Evolutionary conservation across 1,140 invertebrate genomes (phyloP).

Genomic region (Drosophila truncata): DNA sequence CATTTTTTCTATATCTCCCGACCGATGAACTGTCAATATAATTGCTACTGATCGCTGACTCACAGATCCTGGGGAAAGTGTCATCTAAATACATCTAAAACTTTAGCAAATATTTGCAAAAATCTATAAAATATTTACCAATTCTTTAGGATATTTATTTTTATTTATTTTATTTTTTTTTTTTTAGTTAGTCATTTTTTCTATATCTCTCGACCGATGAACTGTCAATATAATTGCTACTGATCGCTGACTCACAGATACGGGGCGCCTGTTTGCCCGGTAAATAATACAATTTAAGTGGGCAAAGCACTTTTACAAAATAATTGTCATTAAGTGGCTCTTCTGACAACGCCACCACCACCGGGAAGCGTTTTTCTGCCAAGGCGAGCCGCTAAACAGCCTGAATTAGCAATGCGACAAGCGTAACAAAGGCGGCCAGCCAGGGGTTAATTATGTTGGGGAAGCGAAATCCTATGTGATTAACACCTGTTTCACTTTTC

Average conservation of each 20-base stretch:
- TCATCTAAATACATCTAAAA: background rate
- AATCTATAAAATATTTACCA: background rate
- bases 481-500: conserved; percentile 25
- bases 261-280: background rate
- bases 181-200: background rate
- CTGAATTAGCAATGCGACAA: conserved; percentile 51
- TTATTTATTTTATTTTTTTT: too few species aligned
- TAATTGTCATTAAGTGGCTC: conserved; percentile 34
- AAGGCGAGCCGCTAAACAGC: conserved; percentile 37
- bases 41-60: too few species aligned
- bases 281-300: conserved; percentile 33
- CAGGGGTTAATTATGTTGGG: conserved; percentile 39
- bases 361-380: conserved; percentile 40
- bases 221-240: background rate
- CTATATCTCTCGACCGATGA: background rate
- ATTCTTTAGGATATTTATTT: too few species aligned
- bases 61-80: background rate
- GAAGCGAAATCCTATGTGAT: conserved; percentile 28
- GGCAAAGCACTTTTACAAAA: conserved; percentile 4
- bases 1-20: too few species aligned
- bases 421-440: conserved; percentile 22
- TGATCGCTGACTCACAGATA: conserved; percentile 14
- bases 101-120: background rate
- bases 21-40: too few species aligned
- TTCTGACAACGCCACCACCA: conserved; percentile 12